These are phyloP conservation scores for Orchesella flavescens DNA, from an alignment of 2,888 invertebrate genomes.

Conservation along the genomic window DNA sequence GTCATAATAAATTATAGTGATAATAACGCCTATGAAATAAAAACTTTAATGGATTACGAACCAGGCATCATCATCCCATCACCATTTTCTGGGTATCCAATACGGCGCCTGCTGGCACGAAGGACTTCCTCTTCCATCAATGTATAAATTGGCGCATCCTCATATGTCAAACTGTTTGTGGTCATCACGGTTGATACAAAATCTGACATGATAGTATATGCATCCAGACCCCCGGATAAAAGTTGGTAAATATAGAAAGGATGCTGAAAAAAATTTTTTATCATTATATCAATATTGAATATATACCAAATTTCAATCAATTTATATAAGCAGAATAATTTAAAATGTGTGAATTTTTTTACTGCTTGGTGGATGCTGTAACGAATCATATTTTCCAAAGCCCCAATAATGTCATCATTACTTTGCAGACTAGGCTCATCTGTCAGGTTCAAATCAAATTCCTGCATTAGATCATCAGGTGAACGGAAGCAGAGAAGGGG, in stretches of 20 bases:
- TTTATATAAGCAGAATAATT: no score
- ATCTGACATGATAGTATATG: conserved; percentile 42
- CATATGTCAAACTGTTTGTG: conserved; percentile 24
- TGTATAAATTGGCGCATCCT: conserved; percentile 24
- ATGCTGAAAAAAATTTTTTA: neutral
- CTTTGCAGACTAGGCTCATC: conserved; percentile 19
- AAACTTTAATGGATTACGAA: conserved; percentile 63
- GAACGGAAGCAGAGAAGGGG: conserved; percentile 19
- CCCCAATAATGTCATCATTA: conserved; percentile 23
- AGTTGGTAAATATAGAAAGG: conserved; percentile 47
- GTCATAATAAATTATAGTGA: no score
- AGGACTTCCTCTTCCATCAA: conserved; percentile 39
- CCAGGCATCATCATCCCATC: conserved; percentile 71
- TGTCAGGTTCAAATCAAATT: conserved; percentile 30
- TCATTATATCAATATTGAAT: no score
- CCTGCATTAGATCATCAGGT: conserved; percentile 20
- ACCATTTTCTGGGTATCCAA: conserved; percentile 73
- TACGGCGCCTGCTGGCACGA: conserved; percentile 43
- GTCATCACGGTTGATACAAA: conserved; percentile 27
- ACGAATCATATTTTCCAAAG: conserved; percentile 27
- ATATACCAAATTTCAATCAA: no score
- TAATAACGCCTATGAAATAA: no score
- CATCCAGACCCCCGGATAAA: conserved; percentile 41
- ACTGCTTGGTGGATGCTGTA: conserved; percentile 40
- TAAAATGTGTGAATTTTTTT: no score